phyloP scores from a whole-genome alignment of 2,888 invertebrate genomes.

The Trachelus tabidus region DNA sequence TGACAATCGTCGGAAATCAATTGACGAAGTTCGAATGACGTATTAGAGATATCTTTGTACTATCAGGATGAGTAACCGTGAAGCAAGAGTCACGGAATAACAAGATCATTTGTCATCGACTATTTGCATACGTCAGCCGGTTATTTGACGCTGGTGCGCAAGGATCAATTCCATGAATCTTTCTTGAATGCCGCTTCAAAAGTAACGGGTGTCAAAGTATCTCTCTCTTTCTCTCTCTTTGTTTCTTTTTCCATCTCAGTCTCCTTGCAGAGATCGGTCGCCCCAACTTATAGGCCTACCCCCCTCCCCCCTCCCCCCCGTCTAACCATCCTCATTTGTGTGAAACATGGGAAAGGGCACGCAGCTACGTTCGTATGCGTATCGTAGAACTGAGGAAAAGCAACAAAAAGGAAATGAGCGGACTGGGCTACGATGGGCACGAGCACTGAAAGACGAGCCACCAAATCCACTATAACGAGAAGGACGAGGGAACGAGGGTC shows the following conservation, averaged over 20 bases:
- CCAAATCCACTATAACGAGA: too few species aligned
- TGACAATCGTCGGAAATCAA: too few species aligned
- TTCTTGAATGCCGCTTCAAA: slow-evolving; percentile 59
- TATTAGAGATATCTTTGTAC: too few species aligned
- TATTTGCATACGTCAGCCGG: slow-evolving; percentile 59
- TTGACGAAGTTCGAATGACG: too few species aligned
- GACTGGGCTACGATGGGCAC: not conserved
- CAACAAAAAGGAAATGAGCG: not conserved
- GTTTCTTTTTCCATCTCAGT: not conserved
- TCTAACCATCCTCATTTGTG: too few species aligned
- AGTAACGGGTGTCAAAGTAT: slow-evolving; percentile 45
- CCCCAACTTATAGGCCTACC: too few species aligned
- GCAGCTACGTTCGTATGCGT: too few species aligned
- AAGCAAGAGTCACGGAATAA: slow-evolving; percentile 1
- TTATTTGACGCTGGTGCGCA: slow-evolving; percentile 44
- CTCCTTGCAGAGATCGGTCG: slow-evolving; percentile 7
- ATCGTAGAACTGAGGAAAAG: not conserved
- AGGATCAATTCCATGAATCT: slow-evolving; percentile 58
- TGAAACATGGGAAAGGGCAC: too few species aligned
- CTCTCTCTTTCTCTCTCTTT: slow-evolving; percentile 20
- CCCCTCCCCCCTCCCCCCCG: too few species aligned
- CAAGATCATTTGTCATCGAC: slow-evolving; percentile 60
- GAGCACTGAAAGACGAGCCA: not conserved
- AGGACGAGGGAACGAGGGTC: too few species aligned
- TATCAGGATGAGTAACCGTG: not conserved